phyloP scores from a whole-genome alignment of 2,888 invertebrate genomes.

The Meiosimyza decipiens region DNA sequence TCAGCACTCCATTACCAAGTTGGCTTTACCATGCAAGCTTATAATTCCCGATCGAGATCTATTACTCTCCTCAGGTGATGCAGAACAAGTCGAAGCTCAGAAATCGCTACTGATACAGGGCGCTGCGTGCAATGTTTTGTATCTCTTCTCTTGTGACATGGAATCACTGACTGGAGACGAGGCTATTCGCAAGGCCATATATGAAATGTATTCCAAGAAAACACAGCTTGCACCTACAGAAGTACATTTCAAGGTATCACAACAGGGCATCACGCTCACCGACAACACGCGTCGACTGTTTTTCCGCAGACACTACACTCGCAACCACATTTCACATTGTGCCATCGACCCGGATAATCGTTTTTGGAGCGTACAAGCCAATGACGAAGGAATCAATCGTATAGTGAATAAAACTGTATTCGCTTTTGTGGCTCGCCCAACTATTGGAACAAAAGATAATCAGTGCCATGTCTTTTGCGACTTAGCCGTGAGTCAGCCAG shows the following conservation, averaged over 20 bases:
- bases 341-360: constrained; percentile 92
- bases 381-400: constrained; percentile 47
- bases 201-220: constrained; percentile 72
- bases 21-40: constrained; percentile 92
- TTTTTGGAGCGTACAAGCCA: constrained; percentile 71
- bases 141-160: constrained; percentile 88
- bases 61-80: constrained; percentile 42
- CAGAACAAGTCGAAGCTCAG: constrained; percentile 51
- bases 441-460: constrained; percentile 86
- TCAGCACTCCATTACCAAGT: constrained; percentile 95
- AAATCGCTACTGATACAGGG: constrained; percentile 72
- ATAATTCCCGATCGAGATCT: constrained; percentile 74
- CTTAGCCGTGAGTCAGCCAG: constrained; percentile 89
- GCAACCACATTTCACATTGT: constrained; percentile 88
- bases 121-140: constrained; percentile 92
- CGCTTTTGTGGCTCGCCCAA: constrained; percentile 93
- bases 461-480: constrained; percentile 98
- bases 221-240: constrained; percentile 75
- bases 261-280: constrained; percentile 95
- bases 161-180: constrained; percentile 89
- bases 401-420: constrained; percentile 75
- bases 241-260: constrained; percentile 96
- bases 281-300: constrained; percentile 88
- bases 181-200: constrained; percentile 85
- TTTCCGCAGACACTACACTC: constrained; percentile 93